These are phyloP conservation scores for Epizoanthus ramosus DNA, from an alignment of 92 coral and sea anemone genomes.

Conservation along the genomic window DNA sequence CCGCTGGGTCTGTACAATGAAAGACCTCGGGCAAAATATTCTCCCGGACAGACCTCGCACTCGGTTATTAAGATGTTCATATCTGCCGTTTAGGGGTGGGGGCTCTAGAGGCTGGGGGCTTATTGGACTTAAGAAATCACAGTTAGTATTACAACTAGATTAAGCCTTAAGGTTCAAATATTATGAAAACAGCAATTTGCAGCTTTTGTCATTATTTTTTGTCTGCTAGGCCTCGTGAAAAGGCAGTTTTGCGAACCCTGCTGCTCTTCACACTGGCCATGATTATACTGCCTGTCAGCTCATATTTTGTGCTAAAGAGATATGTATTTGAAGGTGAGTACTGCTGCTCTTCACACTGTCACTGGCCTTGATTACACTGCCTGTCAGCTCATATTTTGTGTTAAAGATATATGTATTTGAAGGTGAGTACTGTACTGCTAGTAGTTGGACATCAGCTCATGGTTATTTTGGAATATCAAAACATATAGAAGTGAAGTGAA, in stretches of 20 bases:
- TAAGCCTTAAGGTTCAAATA: too few relatives aligned
- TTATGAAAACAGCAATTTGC: background rate
- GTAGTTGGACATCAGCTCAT: too few relatives aligned
- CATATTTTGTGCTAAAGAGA: conserved; percentile 78
- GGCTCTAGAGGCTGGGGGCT: too few relatives aligned
- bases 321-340: conserved; percentile 78
- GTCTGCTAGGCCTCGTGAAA: conserved; percentile 82
- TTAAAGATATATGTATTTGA: conserved; percentile 72
- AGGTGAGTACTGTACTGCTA: conserved; percentile 55
- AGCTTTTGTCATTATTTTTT: background rate
- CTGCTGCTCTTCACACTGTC: conserved; percentile 68
- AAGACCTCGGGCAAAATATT: too few relatives aligned
- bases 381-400: conserved; percentile 80
- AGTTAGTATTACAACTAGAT: too few relatives aligned
- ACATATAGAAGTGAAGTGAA: too few relatives aligned
- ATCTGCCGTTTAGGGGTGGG: too few relatives aligned
- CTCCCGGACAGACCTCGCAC: too few relatives aligned
- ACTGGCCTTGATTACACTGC: conserved; percentile 73
- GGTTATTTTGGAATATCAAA: too few relatives aligned
- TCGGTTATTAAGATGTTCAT: too few relatives aligned
- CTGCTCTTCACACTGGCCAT: conserved; percentile 78
- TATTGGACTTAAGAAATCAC: too few relatives aligned
- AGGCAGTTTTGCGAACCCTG: conserved; percentile 73
- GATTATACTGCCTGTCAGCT: conserved; percentile 79
- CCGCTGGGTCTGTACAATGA: too few relatives aligned